Base-by-base conservation (phyloP, 1,140 invertebrate species). In the Conus ventricosus region DNA sequence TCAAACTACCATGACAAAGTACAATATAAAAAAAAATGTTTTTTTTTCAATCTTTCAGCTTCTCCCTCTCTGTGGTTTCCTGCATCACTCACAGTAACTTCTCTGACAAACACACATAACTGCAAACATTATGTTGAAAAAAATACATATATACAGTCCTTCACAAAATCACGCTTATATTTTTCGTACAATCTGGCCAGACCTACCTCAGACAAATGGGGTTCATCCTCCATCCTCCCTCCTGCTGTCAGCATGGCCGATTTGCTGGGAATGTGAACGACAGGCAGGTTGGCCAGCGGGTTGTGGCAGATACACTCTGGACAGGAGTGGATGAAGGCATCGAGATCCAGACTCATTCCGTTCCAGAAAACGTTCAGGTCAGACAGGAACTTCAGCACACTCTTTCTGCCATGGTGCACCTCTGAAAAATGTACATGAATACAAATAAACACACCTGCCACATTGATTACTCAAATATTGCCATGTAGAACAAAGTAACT, bases 331-430 rank as follows among this genome's bases (percentile, higher is more conserved):
- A 90, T 89, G 88, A 90, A 91, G 6, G 92, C 91, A 71, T 89
- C 87, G 55, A 90, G 82, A 75, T 92, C 92, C 27, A 90, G 54
- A 67, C 76, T 85, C 87, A 92, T 89, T 51, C 88, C 88, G 55
- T 91, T 92, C 92, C 92, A 92, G 54, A 87, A 88, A 10, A 90
- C 88, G 2, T 90, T 78, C 39, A 84, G 88, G n/a, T 89, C 80
- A 75, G 83, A 71, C 27, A 88, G 27, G 57, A 27, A 67, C 8
- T 90, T 90, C 63, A 88, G 57, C 67, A 87, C 88, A 51, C 82
- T 88, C 8, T 55, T 78, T 53, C 88, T 60, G 23, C 85, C 80
- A 54, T 89, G 15, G 84, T 92, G 90, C 80, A 63, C 88, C n/a
- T 88, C 91, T 92, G 67, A 71, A 71, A 71, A 60, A 15, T 60